phyloP scores from a whole-genome alignment of 2,888 invertebrate genomes.

The Tribolium freemani region DNA sequence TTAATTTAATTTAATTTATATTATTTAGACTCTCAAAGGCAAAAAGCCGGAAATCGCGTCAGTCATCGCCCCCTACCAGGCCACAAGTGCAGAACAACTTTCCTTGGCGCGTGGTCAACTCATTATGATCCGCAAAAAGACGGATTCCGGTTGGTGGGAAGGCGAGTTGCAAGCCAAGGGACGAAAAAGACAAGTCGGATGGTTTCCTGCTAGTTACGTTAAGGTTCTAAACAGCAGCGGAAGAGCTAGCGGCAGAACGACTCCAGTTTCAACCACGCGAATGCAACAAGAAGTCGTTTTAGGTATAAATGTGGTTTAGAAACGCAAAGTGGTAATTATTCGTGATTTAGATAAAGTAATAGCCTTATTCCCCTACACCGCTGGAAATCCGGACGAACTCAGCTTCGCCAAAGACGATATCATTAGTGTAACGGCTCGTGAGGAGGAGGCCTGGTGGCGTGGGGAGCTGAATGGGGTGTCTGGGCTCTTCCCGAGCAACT shows the following conservation, averaged over 20 bases:
- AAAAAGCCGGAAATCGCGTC: conserved; percentile 94
- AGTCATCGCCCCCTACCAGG: conserved; percentile 93
- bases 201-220: conserved; percentile 99
- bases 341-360: conserved; percentile 82
- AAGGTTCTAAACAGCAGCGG: conserved; percentile 82
- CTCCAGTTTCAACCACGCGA: conserved; percentile 79
- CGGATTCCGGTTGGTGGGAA: conserved; percentile 99
- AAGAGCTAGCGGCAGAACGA: conserved; percentile 79
- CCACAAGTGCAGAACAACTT: conserved; percentile 92
- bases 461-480: conserved; percentile 91
- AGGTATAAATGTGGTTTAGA: conserved; percentile 54
- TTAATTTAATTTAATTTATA: too few species aligned
- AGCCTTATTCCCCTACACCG: conserved; percentile 93
- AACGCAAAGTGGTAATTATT: too few species aligned
- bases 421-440: conserved; percentile 89
- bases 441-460: conserved; percentile 98
- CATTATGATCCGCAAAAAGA: conserved; percentile 96
- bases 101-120: conserved; percentile 92
- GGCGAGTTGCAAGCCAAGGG: conserved; percentile 96
- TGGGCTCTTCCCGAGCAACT: conserved; percentile 96
- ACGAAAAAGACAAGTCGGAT: conserved; percentile 92
- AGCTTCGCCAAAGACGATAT: conserved; percentile 93
- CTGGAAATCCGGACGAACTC: conserved; percentile 95
- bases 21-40: conserved; percentile 74
- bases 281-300: conserved; percentile 72